Conservation (phyloP, 92 coral and sea anemone species). For the Meandrina meandrites region DNA sequence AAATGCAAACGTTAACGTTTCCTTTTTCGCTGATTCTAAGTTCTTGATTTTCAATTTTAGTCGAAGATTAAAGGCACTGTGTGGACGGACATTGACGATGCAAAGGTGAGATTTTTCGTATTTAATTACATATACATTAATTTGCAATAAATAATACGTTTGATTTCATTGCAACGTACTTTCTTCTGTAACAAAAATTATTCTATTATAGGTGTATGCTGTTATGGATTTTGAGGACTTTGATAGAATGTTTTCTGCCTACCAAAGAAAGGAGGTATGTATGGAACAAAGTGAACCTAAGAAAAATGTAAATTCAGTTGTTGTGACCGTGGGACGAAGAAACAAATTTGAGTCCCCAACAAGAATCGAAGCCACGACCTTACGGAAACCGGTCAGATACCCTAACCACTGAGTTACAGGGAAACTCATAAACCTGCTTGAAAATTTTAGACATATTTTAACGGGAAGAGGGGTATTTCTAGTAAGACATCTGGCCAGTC, state of each 20-base stretch:
- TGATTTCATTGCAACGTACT: neutral
- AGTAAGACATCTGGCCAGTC: too few relatives aligned
- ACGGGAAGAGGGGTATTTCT: too few relatives aligned
- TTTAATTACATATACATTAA: too few relatives aligned
- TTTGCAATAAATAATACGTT: too few relatives aligned
- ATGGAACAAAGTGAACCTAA: neutral
- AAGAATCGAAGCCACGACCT: too few relatives aligned
- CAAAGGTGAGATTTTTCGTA: constrained; percentile 64
- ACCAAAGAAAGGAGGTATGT: constrained; percentile 78
- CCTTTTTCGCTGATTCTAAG: neutral
- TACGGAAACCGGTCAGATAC: too few relatives aligned
- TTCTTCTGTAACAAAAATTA: neutral
- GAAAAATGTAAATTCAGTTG: too few relatives aligned
- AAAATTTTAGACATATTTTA: too few relatives aligned
- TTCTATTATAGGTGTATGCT: constrained; percentile 70
- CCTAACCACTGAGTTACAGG: too few relatives aligned
- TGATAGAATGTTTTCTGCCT: constrained; percentile 99
- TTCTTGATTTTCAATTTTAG: constrained; percentile 48
- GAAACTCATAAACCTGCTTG: too few relatives aligned
- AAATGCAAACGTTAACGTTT: neutral
- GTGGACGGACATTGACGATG: constrained; percentile 95
- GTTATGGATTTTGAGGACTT: constrained; percentile 97
- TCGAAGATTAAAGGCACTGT: constrained; percentile 98
- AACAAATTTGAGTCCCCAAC: too few relatives aligned
- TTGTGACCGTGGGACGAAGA: too few relatives aligned